Conservation (phyloP, 1,140 invertebrate genomes). For the Anoplolepis gracilipes region DNA sequence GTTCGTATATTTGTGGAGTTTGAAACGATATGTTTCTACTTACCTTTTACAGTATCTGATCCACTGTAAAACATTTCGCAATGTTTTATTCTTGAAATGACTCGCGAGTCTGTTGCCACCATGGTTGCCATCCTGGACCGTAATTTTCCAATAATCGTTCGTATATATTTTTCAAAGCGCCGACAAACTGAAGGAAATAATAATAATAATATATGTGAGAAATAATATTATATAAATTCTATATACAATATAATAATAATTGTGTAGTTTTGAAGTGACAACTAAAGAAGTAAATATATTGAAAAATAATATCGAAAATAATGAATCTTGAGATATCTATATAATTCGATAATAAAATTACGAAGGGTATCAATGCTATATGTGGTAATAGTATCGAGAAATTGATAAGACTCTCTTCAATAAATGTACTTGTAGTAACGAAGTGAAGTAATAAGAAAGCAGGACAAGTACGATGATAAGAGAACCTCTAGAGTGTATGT, state of each 20-base stretch:
- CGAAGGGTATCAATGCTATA: neutral
- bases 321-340: neutral
- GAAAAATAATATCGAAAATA: neutral
- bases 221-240: neutral
- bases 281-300: neutral
- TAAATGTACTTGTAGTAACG: neutral
- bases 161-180: neutral
- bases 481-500: neutral
- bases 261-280: neutral
- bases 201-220: neutral
- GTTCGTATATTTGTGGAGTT: neutral
- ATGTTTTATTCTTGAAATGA: neutral
- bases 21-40: neutral
- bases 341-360: neutral
- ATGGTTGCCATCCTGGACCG: neutral
- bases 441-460: neutral
- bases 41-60: neutral
- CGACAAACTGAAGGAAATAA: neutral
- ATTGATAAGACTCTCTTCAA: neutral
- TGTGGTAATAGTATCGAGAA: slow-evolving; percentile 7
- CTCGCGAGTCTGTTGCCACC: neutral
- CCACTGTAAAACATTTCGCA: slow-evolving; percentile 13
- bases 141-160: neutral
- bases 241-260: neutral
- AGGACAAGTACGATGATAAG: neutral